Base-by-base conservation (phyloP, 2,888 invertebrate species). In the Palloptera scutellata region DNA sequence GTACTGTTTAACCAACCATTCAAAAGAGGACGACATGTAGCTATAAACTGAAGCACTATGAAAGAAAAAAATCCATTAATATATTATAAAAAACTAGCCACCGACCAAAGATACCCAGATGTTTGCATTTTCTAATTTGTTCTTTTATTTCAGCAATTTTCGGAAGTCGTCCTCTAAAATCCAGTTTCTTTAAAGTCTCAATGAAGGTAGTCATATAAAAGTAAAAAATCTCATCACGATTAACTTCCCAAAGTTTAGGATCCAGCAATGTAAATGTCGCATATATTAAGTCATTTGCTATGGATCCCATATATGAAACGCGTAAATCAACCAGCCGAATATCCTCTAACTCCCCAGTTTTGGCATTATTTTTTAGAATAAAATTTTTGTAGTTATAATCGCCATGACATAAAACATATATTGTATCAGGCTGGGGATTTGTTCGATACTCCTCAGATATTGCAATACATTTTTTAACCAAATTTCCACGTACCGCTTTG, bases 381-480 rank as follows among this genome's bases (percentile, higher is more conserved):
- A 79, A 74, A 40, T 81, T 81, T 4, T 75, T 75, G 0, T 40
- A 8, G 67, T 81, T 78, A 40, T 73, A 79, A 57, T 81, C 81
- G 0, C 79, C 81, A 58, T 81, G 81, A 51, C 76, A 76, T 0
- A 81, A 72, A 3, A 77, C 79, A 61, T 80, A 79, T 19, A 69
- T 69, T 0, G 62, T 64, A 43, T 73, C 58, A 1, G 54, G 10
- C n/a, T 72, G 70, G 9, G 60, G 75, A 30, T 74, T 74, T 3
- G 53, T 45, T 41, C 64, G 70, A n/a, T 60, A 71, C 55, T 71
- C 71, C 3, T 45, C 45, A 43, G 19, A 51, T 1, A 61, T 19
- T 9, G 48, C 61, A 3, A n/a, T 45, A n/a, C 63, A 61, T 11
- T 64, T 63, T 4, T 61, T 40, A 0, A 68, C 0, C 1, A 68